A percentile compares a stretch with the other conserved stretches of the same genome.
These are phyloP conservation scores for Dasypogon diadema DNA, from an alignment of 2,888 invertebrate species.

Conservation along the genomic window DNA sequence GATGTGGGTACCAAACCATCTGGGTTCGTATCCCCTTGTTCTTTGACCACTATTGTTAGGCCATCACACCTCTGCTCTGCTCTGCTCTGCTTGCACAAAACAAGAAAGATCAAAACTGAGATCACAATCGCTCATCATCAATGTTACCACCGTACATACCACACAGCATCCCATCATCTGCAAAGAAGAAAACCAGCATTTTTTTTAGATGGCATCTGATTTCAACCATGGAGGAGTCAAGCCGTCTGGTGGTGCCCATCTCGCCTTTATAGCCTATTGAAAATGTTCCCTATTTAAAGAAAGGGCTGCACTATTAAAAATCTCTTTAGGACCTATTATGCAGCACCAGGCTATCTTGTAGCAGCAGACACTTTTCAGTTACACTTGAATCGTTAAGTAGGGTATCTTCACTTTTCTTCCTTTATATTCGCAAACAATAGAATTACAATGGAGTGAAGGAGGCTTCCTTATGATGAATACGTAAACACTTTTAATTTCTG, in stretches of 20 bases:
- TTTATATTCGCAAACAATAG: conserved; percentile 28
- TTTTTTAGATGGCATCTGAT: conserved; percentile 46
- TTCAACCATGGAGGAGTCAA: conserved; percentile 45
- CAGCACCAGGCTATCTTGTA: conserved; percentile 14
- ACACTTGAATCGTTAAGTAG: conserved; percentile 21
- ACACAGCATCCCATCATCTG: conserved; percentile 21
- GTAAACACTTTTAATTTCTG: not conserved
- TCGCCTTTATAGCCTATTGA: conserved; percentile 18
- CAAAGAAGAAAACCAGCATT: conserved; percentile 19
- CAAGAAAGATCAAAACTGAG: conserved; percentile 30
- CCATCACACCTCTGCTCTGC: conserved; percentile 19
- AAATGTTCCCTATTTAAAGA: conserved; percentile 30
- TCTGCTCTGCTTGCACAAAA: conserved; percentile 4
- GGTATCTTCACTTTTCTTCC: not conserved
- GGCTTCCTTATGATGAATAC: not conserved
- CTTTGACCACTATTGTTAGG: conserved; percentile 31
- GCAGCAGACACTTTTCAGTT: conserved; percentile 11
- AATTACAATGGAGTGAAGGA: conserved; percentile 21
- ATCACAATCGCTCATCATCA: conserved; percentile 38
- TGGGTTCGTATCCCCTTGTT: not conserved
- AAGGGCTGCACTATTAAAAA: conserved; percentile 8
- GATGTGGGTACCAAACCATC: conserved; percentile 30
- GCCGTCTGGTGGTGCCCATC: conserved; percentile 43
- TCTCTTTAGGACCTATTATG: conserved; percentile 8
- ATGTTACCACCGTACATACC: conserved; percentile 29